phyloP scores from a whole-genome alignment of 2,113 vertebrate genomes.

The Tragelaphus strepsiceros region DNA sequence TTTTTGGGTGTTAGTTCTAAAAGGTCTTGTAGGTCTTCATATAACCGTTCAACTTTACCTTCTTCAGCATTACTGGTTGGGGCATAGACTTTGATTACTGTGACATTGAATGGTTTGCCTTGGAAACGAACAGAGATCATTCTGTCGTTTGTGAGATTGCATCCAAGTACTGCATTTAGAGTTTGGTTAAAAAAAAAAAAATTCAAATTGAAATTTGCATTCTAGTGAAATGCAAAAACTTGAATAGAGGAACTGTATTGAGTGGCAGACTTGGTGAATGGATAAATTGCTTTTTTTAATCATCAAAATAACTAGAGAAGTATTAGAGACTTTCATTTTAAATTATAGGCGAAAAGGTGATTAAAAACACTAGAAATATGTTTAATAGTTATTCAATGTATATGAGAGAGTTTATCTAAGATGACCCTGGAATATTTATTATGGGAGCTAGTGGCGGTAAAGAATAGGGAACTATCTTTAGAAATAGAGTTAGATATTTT shows the following conservation, averaged over 20 bases:
- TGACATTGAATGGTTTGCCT: no score
- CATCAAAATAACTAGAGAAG: neutral
- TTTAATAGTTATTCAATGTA: neutral
- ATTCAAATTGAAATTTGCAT: neutral
- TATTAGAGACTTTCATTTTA: slow-evolving; percentile 10
- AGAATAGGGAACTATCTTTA: neutral
- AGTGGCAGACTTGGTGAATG: neutral
- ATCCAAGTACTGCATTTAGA: neutral
- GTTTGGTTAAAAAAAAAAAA: neutral
- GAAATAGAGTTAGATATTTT: neutral
- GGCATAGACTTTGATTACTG: no score
- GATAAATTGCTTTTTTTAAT: neutral
- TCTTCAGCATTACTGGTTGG: no score
- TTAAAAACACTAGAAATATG: neutral
- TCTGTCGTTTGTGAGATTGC: no score
- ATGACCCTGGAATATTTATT: slow-evolving; percentile 4
- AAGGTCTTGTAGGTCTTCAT: no score
- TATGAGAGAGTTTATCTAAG: neutral
- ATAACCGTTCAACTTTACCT: no score
- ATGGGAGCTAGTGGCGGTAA: neutral
- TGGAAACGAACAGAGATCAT: no score
- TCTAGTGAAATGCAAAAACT: neutral
- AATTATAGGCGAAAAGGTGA: neutral
- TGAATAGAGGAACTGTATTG: neutral
- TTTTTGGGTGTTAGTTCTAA: no score